Percentiles rank a stretch among this genome's conserved stretches.
phyloP scores from a whole-genome alignment of 2,888 invertebrate species.

The Thera obeliscata region DNA sequence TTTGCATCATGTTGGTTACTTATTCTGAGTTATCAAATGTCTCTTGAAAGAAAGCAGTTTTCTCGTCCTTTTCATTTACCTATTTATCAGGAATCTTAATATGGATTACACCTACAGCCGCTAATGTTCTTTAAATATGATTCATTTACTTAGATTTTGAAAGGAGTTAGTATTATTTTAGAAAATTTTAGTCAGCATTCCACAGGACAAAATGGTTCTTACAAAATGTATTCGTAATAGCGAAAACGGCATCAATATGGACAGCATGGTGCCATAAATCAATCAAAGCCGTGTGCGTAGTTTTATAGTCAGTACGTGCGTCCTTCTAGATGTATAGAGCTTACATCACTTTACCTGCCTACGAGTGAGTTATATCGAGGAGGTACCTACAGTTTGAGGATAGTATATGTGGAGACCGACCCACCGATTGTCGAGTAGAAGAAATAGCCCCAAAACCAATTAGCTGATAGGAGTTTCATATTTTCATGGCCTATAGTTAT shows the following conservation, averaged over 20 bases:
- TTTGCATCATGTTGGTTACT: background rate
- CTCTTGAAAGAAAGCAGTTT: background rate
- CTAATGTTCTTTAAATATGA: background rate
- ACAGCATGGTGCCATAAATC: slow-evolving; percentile 72
- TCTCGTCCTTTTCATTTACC: background rate
- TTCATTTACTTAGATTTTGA: background rate
- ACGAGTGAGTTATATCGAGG: background rate
- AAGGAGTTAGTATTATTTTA: slow-evolving; percentile 24
- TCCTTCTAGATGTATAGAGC: slow-evolving; percentile 48
- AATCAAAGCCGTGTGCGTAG: slow-evolving; percentile 60
- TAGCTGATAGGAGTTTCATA: no score
- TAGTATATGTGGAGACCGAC: no score
- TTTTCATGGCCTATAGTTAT: no score
- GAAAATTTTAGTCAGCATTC: slow-evolving; percentile 26
- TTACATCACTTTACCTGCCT: slow-evolving; percentile 33
- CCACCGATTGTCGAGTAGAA: no score
- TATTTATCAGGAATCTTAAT: background rate
- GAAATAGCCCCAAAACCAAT: no score
- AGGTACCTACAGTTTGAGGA: background rate
- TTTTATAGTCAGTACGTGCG: slow-evolving; percentile 68
- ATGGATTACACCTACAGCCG: no score
- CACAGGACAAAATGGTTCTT: slow-evolving; percentile 20
- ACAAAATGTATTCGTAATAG: slow-evolving; percentile 42
- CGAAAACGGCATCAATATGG: slow-evolving; percentile 71
- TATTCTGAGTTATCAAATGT: background rate